Evolutionary conservation across 2,888 invertebrate species (phyloP), one percentile per base, ranked within the genome.

Genomic region (Hyposoter dolosus): DNA sequence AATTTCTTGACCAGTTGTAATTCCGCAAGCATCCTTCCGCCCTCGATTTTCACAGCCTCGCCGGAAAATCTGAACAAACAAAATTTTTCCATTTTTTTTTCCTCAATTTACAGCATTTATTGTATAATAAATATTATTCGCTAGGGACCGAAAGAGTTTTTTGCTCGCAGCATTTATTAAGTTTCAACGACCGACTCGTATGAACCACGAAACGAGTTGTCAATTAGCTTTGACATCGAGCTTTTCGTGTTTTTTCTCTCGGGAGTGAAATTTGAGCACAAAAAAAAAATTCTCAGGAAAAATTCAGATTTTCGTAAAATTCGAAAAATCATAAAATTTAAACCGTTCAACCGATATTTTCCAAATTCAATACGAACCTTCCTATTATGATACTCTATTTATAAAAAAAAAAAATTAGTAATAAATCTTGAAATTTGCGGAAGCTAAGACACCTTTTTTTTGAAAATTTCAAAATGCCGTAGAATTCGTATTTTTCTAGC

Each of bases 21-120:
- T 89, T 87, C 91, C 89, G 87, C 90, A 83, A 88, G 88, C 93
- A 92, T 93, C 89, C 88, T 92, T 87, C 85, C 68, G 66, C 76
- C 71, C 86, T 86, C 81, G 40, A 79, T 82, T 78, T 65, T 68
- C 66, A 60, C 69, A 32, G 40, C 40, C 56, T 63, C 35, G n/a
- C 83, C 32, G 43, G n/a, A 76, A 75, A 40, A 71, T 80, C 71
- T 78, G 47, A 85, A 85, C 65, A 65, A 35, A 83, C 7, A 53
- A 77, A 43, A 56, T 66, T n/a, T 28, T n/a, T 50, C n/a, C 7
- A n/a, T 50, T 35, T 28, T 81, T 45, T 19, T 50, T 23, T 15
- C 28, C 47, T 66, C n/a, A 4, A 28, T 19, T 53, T 19, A 19
- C 19, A 56, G 7, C 7, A 19, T 53, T 53, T 53, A 53, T 9